Evolutionary conservation across 2,888 invertebrate species (phyloP), one percentile per base, ranked within the genome.

Genomic region (Noctua janthe): DNA sequence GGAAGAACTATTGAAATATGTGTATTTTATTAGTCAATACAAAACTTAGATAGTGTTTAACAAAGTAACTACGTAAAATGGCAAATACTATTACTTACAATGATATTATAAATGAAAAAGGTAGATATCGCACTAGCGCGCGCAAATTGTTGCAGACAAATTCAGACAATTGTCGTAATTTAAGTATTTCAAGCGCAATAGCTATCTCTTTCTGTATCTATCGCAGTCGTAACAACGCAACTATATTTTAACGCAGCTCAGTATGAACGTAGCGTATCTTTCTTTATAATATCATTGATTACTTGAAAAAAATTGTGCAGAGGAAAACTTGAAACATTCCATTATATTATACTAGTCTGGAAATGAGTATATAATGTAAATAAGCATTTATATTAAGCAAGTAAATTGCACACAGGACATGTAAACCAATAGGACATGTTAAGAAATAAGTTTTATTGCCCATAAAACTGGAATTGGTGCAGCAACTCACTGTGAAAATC

Each of bases 281-380:
- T 43, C 43, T 43, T 43, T 43, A 43, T 43, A 43, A 43, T 43
- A 7, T 43, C 43, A 43, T 43, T 43, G 7, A 7, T 43, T 43
- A 43, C 35, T 54, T 54, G 8, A 49, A 39, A 81, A 29, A 0
- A 10, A 67, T 59, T 51, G 39, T 43, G 35, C 51, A 71, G 51
- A 10, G 7, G 71, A 85, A 81, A 81, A 71, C 59, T 62, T 69
- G 17, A 56, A 82, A 85, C 85, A 85, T 67, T 71, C 71, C 86
- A 47, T 51, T 71, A 35, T 51, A 51, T n/a, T 54, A 54, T 5
- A 54, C 62, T 64, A 85, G 39, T 64, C 8, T 56, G 70, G 67
- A 81, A 85, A 72, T 71, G 59, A 35, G 66, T 35, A 56, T 56
- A 43, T 74, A 20, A 71, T 47, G 29, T 62, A 85, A 49, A 17